Percentiles rank a stretch among this genome's conserved stretches.
These are phyloP conservation scores for Homarus gammarus DNA, from an alignment of 2,888 invertebrate species.

Conservation along the genomic window DNA sequence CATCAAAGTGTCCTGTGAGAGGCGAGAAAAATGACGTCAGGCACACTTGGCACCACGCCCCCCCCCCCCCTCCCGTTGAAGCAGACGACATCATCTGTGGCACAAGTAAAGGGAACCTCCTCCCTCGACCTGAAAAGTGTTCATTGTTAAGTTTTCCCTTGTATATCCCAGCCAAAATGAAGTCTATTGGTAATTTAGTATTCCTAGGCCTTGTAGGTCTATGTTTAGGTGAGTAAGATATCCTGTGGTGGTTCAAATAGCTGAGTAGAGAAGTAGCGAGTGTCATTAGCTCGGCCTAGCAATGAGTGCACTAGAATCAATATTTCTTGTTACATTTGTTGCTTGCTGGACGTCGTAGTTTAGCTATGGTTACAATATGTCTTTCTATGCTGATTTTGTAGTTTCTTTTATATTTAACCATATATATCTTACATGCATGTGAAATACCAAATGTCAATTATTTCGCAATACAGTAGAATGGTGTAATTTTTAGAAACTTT, in stretches of 20 bases:
- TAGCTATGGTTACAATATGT: neutral
- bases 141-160: neutral
- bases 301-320: neutral
- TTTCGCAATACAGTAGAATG: neutral
- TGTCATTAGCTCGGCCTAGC: neutral
- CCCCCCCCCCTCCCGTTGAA: too few species aligned
- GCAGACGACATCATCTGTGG: too few species aligned
- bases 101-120: too few species aligned
- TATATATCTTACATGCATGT: neutral
- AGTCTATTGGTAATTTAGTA: neutral
- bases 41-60: too few species aligned
- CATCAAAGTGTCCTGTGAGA: too few species aligned
- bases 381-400: neutral
- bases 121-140: neutral
- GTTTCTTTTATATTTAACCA: neutral
- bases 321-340: neutral
- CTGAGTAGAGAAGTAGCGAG: neutral
- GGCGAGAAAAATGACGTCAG: too few species aligned
- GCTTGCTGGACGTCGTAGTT: neutral
- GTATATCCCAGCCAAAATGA: neutral
- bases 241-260: neutral
- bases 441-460: neutral
- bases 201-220: neutral
- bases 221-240: neutral
- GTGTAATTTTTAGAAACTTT: neutral